Percentiles rank a stretch among this genome's conserved stretches.
These are phyloP conservation scores for Magallana nippona DNA, from an alignment of 2,888 invertebrate species.

Conservation along the genomic window DNA sequence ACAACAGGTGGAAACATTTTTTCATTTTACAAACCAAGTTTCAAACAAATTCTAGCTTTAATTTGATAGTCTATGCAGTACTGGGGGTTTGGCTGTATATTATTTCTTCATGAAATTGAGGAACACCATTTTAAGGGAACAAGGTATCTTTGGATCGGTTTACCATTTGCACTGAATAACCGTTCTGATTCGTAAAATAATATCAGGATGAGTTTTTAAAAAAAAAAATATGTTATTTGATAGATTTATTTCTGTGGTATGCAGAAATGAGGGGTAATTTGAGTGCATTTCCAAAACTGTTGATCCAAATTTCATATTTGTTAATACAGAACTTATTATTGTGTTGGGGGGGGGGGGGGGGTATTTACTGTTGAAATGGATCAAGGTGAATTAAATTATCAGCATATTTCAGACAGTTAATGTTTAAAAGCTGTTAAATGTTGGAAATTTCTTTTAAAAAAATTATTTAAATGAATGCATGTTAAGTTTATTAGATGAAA, in stretches of 20 bases:
- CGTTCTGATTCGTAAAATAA: background rate
- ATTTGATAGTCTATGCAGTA: too few relatives aligned
- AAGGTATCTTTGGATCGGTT: conserved; percentile 13
- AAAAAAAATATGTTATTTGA: conserved; percentile 1
- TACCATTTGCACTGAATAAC: conserved; percentile 9
- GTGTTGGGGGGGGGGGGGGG: too few relatives aligned
- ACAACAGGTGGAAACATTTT: conserved; percentile 5
- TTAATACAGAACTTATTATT: background rate
- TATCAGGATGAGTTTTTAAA: background rate
- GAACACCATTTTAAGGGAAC: background rate
- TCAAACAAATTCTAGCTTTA: too few relatives aligned
- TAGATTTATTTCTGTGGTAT: conserved; percentile 6
- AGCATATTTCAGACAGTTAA: too few relatives aligned
- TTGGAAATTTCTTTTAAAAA: too few relatives aligned
- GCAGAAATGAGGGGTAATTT: background rate
- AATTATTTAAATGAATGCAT: too few relatives aligned
- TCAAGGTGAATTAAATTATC: too few relatives aligned
- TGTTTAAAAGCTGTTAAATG: too few relatives aligned
- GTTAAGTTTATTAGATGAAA: too few relatives aligned
- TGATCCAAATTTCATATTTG: background rate
- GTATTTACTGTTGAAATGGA: too few relatives aligned
- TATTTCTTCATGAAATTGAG: background rate
- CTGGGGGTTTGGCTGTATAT: background rate
- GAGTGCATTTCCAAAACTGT: background rate
- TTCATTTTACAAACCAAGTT: background rate